Evolutionary conservation across 2,888 invertebrate genomes (phyloP).

Genomic region (Tuberolachnus salignus): DNA sequence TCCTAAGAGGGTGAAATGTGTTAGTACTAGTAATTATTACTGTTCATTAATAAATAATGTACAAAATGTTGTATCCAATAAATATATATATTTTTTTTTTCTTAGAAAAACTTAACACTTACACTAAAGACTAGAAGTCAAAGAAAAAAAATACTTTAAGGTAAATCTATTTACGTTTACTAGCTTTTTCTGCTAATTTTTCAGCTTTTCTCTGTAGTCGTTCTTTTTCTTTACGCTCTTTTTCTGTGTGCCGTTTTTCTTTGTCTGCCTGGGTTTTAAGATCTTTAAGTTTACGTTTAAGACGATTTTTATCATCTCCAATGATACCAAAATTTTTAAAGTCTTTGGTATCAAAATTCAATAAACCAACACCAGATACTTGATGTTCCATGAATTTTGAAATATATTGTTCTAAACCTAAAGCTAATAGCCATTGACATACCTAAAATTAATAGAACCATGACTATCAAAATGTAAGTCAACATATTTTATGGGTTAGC

Average conservation of each 20-base stretch:
- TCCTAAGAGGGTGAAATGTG: conserved; percentile 20
- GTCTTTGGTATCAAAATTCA: conserved; percentile 88
- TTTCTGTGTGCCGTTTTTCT: conserved; percentile 78
- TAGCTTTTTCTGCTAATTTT: conserved; percentile 73
- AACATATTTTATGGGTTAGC: too few species aligned
- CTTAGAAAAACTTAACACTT: conserved; percentile 50
- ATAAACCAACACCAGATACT: conserved; percentile 84
- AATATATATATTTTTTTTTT: conserved; percentile 28
- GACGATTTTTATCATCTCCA: conserved; percentile 79
- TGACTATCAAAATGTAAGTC: background rate
- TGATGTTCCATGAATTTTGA: conserved; percentile 86
- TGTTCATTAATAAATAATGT: conserved; percentile 33
- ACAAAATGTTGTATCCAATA: conserved; percentile 36
- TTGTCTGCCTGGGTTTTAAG: conserved; percentile 76
- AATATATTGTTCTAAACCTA: conserved; percentile 83
- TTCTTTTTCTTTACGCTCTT: conserved; percentile 81
- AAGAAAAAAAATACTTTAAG: conserved; percentile 47
- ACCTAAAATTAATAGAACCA: conserved; percentile 68
- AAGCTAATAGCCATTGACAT: conserved; percentile 86
- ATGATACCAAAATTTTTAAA: conserved; percentile 71
- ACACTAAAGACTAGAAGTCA: conserved; percentile 53
- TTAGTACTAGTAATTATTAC: background rate
- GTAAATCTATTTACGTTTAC: conserved; percentile 69
- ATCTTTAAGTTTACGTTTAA: conserved; percentile 86
- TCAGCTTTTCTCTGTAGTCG: conserved; percentile 86